These are phyloP conservation scores for Argyra leucocephala DNA, from an alignment of 2,888 invertebrate species.

Conservation along the genomic window DNA sequence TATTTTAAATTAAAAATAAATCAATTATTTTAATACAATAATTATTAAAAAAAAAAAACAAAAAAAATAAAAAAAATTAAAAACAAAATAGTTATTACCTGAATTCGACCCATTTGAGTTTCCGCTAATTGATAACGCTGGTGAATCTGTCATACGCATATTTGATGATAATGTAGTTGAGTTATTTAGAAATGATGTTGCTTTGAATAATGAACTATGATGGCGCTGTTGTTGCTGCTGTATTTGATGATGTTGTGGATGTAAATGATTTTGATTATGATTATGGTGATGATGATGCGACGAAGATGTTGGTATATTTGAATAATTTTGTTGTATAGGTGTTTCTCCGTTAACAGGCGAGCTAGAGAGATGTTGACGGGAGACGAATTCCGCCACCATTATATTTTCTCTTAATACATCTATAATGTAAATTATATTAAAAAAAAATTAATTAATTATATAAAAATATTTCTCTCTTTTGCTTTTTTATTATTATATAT, in stretches of 20 bases:
- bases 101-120: constrained; percentile 35
- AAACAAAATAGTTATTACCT: constrained; percentile 27
- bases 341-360: constrained; percentile 61
- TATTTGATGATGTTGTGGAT: constrained; percentile 5
- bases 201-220: constrained; percentile 24
- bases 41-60: constrained; percentile 10
- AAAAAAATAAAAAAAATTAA: background rate
- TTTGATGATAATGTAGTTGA: constrained; percentile 10
- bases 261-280: constrained; percentile 16
- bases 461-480: background rate
- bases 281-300: constrained; percentile 32
- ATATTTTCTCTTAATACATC: constrained; percentile 44
- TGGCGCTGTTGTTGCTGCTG: constrained; percentile 24
- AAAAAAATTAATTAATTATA: constrained; percentile 11
- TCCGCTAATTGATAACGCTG: constrained; percentile 43
- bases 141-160: constrained; percentile 38
- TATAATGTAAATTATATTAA: too few species aligned
- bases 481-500: background rate
- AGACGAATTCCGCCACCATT: constrained; percentile 80
- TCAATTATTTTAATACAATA: too few species aligned
- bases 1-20: too few species aligned
- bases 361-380: constrained; percentile 63
- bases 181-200: background rate
- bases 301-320: constrained; percentile 37
- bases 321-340: constrained; percentile 42